These are phyloP conservation scores for Bufo bufo DNA, from an alignment of 2,113 vertebrate genomes.

Conservation along the genomic window DNA sequence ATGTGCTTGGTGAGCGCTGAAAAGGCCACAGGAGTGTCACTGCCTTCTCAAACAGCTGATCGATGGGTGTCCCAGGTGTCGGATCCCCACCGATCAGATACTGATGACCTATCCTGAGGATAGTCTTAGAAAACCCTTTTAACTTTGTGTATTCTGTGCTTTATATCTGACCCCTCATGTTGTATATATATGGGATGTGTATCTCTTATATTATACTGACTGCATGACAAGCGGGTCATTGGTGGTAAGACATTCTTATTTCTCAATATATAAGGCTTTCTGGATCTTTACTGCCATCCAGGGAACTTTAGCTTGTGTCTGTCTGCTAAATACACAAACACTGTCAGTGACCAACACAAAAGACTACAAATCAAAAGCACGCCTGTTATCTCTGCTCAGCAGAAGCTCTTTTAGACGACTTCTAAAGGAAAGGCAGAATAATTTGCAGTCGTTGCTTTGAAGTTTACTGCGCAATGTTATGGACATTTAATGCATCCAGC, in stretches of 20 bases:
- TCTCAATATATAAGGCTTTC: not conserved
- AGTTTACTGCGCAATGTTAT: conserved; percentile 65
- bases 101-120: too few species aligned
- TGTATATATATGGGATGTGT: not conserved
- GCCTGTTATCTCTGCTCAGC: conserved; percentile 69
- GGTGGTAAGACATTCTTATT: not conserved
- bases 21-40: too few species aligned
- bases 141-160: not conserved
- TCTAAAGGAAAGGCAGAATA: conserved; percentile 65
- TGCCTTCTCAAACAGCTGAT: too few species aligned
- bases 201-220: not conserved
- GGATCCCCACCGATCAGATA: too few species aligned
- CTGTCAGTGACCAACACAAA: conserved; percentile 62
- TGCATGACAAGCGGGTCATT: not conserved
- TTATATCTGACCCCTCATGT: not conserved
- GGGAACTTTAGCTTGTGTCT: conserved; percentile 65
- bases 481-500: conserved; percentile 65
- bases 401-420: conserved; percentile 68
- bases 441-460: conserved; percentile 71
- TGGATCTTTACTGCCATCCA: conserved; percentile 43
- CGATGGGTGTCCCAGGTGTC: too few species aligned
- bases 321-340: conserved; percentile 66
- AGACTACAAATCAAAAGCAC: conserved; percentile 70
- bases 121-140: not conserved
- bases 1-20: too few species aligned